Evolutionary conservation across 1,140 invertebrate species (phyloP), one percentile per base, ranked within the genome.

Genomic region (Ectropis grisescens): DNA sequence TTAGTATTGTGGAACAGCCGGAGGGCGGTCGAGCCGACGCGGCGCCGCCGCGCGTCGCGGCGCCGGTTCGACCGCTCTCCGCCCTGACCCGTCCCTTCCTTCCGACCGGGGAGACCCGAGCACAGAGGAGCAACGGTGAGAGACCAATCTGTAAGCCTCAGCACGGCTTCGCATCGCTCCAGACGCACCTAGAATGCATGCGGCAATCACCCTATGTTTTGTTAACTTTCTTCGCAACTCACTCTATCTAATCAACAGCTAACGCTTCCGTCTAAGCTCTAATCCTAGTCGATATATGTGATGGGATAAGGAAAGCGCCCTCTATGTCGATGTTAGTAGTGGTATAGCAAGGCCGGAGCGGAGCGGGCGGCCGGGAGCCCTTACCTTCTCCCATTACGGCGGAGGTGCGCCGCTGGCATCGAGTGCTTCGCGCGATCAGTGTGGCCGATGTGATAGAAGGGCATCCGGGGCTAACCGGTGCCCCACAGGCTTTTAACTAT

Each of bases 241-340:
- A 76, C 57, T 37, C 47, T 53, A 78, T 75, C 57, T 56, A n/a
- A 23, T 39, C 37, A 40, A 9, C 9, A 9, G 44, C 66, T 82
- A 81, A 80, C 48, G 71, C 76, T 75, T 75, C 41, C 47, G 35
- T 58, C 53, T 68, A 57, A 57, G 61, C 62, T 64, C 57, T 65
- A 66, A 69, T 9, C 65, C 44, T 59, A 62, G 58, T 64, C 40
- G 49, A 56, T 66, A 55, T 58, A 69, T 76, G 85, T 87, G 83
- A 86, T 87, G 85, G 85, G 86, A 87, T 87, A 86, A 86, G 86
- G 85, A 86, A 86, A 85, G 82, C 72, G 82, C 82, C 82, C 83
- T 82, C 78, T 72, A 58, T 66, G 56, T 70, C 48, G 55, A 65
- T 61, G 45, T 52, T 32, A 59, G 52, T 65, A 68, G 52, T 64